Conservation (phyloP, 2,113 vertebrate species). For the Aspidoscelis tigris region DNA sequence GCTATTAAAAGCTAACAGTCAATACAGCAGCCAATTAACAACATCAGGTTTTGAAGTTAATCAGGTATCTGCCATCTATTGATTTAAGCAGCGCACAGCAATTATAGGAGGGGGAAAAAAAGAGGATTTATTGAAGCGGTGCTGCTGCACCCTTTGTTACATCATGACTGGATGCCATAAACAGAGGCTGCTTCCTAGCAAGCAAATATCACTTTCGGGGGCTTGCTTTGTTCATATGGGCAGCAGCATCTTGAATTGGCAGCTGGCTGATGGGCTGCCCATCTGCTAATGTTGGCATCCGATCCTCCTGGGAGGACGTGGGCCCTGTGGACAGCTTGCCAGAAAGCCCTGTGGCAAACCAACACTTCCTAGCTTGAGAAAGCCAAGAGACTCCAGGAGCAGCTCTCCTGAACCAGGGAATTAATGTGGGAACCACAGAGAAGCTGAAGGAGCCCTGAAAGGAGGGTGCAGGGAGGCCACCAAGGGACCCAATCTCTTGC, state of each 20-base stretch:
- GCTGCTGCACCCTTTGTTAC: not conserved
- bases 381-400: not conserved
- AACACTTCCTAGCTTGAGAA: not conserved
- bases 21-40: not conserved
- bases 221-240: not conserved
- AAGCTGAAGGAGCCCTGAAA: too few relatives aligned
- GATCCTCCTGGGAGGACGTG: not conserved
- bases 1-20: not conserved
- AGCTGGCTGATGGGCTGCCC: not conserved
- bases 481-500: too few relatives aligned
- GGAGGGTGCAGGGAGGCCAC: too few relatives aligned
- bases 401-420: too few relatives aligned
- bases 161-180: not conserved
- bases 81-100: conserved; percentile 5
- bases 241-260: not conserved
- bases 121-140: not conserved
- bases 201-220: not conserved
- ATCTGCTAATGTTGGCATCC: not conserved
- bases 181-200: not conserved
- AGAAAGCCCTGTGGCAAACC: not conserved
- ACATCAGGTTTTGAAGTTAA: conserved; percentile 31
- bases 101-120: not conserved
- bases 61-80: conserved; percentile 34
- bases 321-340: fast-evolving
- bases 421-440: too few relatives aligned